Base-by-base conservation (phyloP, 2,797 vertebrate genomes). In the Synanceia verrucosa region DNA sequence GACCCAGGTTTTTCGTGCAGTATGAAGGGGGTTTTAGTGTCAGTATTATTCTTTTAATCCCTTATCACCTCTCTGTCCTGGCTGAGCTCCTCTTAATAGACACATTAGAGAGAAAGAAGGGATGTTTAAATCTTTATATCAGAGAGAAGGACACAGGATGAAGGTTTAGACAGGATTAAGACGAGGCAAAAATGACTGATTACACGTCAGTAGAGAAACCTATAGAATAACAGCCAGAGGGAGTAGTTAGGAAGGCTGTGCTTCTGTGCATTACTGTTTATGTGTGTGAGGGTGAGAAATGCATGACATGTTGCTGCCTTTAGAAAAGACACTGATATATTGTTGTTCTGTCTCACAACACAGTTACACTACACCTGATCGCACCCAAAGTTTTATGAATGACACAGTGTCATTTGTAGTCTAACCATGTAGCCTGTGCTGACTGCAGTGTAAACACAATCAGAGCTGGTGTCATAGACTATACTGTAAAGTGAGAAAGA, bases 41-140 rank as follows among this genome's bases (percentile, higher is more conserved):
- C 7, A 16, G 46, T 28, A 11, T 29, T 6, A 52, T n/a, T 52
- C 9, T 31, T 52, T 52, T 7, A 33, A 31, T 44, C 41, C 41
- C 4, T 36, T 34, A 18, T 59, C 29, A 26, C n/a, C 4, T 9
- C 53, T 28, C 18, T 29, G 39, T 37, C 18, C 53, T 33, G 23
- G 47, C 36, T 53, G 46, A 58, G 24, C 31, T 70, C 56, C 58
- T 70, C 14, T 8, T 53, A 16, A 57, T 21, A 63, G 36, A 61
- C 16, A 44, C 47, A 60, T 59, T 23, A 68, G 26, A 47, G 43
- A 58, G 50, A 19, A 50, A 77, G 36, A 39, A 34, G 31, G 18
- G 58, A 57, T 78, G 19, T 34, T 9, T 11, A 4, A 24, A 37
- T 64, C 48, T 50, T 64, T 50, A 16, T 55, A 28, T 46, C 16